Base-by-base conservation (phyloP, 1,140 invertebrate species). In the Heliconius melpomene region DNA sequence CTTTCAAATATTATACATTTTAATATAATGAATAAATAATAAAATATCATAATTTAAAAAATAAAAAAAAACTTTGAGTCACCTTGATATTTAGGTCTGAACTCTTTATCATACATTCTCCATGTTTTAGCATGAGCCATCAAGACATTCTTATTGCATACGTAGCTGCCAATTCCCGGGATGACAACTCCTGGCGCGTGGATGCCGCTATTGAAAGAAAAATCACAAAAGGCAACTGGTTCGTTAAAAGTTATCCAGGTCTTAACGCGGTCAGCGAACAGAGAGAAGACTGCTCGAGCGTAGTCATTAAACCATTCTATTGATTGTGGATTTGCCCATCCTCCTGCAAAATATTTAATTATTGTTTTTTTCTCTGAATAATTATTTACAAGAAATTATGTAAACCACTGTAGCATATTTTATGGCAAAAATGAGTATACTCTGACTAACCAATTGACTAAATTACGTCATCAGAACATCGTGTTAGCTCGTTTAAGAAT, bases 241-340 rank as follows among this genome's bases (percentile, higher is more conserved):
- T 97, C 96, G 85, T 97, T 97, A 57, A 97, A 95, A 0, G 97
- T 97, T 2, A 96, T 94, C 96, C 96, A 97, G 46, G 90, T 84
- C 78, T 95, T 95, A 0, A 96, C 96, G 40, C 95, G 93, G 89
- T 96, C 95, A 0, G 95, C 96, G 81, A 95, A 96, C 72, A 94
- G 94, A 5, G 20, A 20, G 36, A 40, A 76, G 9, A 76, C 11
- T 60, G n/a, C 54, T 60, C 54, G 20, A 11, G 54, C 54, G n/a
- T 60, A 60, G 11, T 60, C 54, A 60, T 9, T 60, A 60, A 60
- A 60, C 54, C 54, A 60, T 9, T 60, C 54, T n/a, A 60, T 60
- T 9, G 54, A 60, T 60, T 60, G 54, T 60, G 54, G 20, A 60
- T 60, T 60, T 3, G 54, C 54, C 54, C 54, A 52, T 52, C 50